Conservation (phyloP, 2,113 vertebrate species). For the Dipodomys ordii region DNA sequence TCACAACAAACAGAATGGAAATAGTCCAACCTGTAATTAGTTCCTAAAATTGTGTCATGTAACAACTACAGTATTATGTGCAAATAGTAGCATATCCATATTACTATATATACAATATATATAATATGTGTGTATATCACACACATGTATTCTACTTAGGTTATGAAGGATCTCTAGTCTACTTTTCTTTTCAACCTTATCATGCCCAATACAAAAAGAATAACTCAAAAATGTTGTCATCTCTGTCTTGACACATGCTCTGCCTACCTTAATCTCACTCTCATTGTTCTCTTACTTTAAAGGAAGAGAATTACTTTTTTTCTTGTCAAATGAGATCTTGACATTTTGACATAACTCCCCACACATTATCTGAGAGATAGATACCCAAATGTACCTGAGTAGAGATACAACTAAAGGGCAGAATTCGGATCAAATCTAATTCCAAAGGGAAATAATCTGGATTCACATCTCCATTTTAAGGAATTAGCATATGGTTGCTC, state of each 20-base stretch:
- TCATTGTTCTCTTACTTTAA: neutral
- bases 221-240: neutral
- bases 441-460: slow-evolving; percentile 19
- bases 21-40: neutral
- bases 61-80: neutral
- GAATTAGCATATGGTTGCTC: neutral
- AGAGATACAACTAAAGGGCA: neutral
- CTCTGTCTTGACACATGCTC: neutral
- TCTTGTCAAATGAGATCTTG: slow-evolving; percentile 16
- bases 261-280: neutral
- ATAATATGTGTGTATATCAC: neutral
- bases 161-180: neutral
- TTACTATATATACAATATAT: too few species aligned
- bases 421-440: neutral
- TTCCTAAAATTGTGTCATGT: neutral
- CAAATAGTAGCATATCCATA: neutral
- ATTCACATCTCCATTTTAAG: neutral
- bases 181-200: neutral
- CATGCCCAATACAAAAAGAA: neutral
- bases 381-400: neutral
- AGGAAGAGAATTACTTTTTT: neutral
- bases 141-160: too few species aligned
- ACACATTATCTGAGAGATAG: neutral
- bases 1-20: slow-evolving; percentile 9
- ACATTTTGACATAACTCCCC: neutral